Evolutionary conservation across 1,140 invertebrate species (phyloP), one percentile per base, ranked within the genome.

Genomic region (Bombus pascuorum): DNA sequence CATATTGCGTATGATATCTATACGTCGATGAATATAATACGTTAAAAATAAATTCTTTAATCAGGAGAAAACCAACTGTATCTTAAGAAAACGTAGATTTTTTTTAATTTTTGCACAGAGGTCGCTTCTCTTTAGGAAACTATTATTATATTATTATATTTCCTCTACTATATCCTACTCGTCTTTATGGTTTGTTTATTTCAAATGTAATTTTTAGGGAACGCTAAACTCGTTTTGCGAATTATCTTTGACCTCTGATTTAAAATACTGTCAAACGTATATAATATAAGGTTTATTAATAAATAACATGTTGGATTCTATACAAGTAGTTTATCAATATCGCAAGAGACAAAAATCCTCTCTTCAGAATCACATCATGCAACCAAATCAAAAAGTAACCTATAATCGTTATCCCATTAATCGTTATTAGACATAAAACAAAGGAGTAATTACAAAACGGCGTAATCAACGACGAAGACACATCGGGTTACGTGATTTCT

Each of bases 401-500:
- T 25, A 3, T 68, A 9, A 37, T 34, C 34, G n/a, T 68, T 37
- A 25, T 2, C 3, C 32, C 4, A 62, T 25, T 28, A 3, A 8
- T 37, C 25, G 34, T 77, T 59, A 32, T 25, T 15, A 62, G n/a
- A 5, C 57, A 5, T n/a, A 65, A 13, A 66, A 42, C 39, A 75
- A 75, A 62, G n/a, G 42, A 59, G 3, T 42, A 72, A 81, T 71
- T 34, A 42, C 12, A 81, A 66, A 81, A 81, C 25, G 12, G 68
- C 10, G 25, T 73, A 34, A 73, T 34, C 22, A 32, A 12, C 5
- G 28, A 44, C n/a, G 37, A 62, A 73, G 37, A 62, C 3, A 1
- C 70, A 65, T 34, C 6, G 57, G 28, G 57, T 82, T 82, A 74
- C 80, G 44, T 9, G 81, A 83, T 25, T 39, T 25, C 25, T 57